A percentile compares a stretch with the other conserved stretches of the same genome.
Conservation (phyloP, 2,888 invertebrate genomes). For the Axea sp. region DNA sequence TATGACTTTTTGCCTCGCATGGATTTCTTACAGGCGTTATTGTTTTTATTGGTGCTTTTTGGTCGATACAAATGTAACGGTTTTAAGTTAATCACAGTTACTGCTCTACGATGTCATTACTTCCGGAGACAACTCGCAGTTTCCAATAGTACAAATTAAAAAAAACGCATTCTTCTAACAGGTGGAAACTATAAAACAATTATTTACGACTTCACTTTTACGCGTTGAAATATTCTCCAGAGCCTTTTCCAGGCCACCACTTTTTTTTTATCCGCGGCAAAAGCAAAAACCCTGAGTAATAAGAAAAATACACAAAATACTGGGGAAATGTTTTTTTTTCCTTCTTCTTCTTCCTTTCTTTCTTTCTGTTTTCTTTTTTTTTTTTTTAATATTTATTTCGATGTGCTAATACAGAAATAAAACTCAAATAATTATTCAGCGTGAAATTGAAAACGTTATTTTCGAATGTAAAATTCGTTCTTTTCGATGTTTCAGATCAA, state of each 20-base stretch:
- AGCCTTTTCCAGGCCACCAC: conserved; percentile 17
- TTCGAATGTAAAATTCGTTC: neutral
- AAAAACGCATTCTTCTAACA: conserved; percentile 32
- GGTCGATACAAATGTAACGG: conserved; percentile 13
- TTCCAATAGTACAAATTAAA: conserved; percentile 26
- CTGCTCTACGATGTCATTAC: conserved; percentile 5
- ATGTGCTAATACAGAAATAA: neutral
- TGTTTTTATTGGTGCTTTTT: too few species aligned
- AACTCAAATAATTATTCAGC: conserved; percentile 11
- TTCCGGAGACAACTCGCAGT: conserved; percentile 6
- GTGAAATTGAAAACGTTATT: neutral
- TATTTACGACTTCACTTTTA: conserved; percentile 35
- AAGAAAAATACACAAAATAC: conserved; percentile 12
- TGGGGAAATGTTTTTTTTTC: conserved; percentile 18
- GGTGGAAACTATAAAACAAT: conserved; percentile 42
- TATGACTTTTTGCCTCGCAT: neutral
- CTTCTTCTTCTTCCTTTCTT: too few species aligned
- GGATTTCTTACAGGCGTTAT: too few species aligned
- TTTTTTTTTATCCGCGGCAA: conserved; percentile 15
- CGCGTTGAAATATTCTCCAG: conserved; percentile 26
- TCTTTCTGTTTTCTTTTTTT: too few species aligned
- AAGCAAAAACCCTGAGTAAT: conserved; percentile 19
- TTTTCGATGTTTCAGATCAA: neutral
- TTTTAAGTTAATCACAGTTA: conserved; percentile 13
- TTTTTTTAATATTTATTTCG: conserved; percentile 3